A percentile compares a stretch with the other conserved stretches of the same genome.
These are phyloP conservation scores for Syrista parreyssii DNA, from an alignment of 2,888 invertebrate species.

Conservation along the genomic window DNA sequence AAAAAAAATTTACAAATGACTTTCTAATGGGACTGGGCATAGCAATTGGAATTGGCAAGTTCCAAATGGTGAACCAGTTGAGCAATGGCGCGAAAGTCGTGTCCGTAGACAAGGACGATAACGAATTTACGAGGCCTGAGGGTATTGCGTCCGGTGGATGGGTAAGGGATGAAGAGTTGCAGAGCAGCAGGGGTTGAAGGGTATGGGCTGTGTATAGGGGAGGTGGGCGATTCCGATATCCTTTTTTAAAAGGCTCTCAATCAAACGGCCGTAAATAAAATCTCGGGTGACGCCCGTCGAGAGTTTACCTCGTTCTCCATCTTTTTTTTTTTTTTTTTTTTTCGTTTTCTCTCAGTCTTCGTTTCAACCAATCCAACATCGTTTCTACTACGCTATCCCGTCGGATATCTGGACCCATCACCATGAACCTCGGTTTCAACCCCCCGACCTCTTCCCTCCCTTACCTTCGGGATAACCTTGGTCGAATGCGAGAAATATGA, in stretches of 20 bases:
- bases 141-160: not conserved
- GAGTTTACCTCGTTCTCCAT: constrained; percentile 2
- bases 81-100: not conserved
- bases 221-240: not conserved
- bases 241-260: not conserved
- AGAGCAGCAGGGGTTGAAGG: not conserved
- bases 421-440: not conserved
- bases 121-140: not conserved
- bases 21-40: not conserved
- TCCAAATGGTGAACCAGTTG: not conserved
- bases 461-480: not conserved
- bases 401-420: not conserved
- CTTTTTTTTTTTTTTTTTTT: not conserved
- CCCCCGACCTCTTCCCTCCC: not conserved
- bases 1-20: not conserved
- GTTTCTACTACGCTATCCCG: not conserved
- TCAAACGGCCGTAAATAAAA: not conserved
- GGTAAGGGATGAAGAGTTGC: not conserved
- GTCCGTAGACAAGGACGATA: not conserved
- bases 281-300: constrained; percentile 1
- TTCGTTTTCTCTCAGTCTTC: not conserved
- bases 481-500: constrained; percentile 3
- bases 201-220: not conserved
- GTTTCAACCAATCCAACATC: not conserved
- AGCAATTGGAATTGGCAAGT: not conserved